A percentile compares a stretch with the other conserved stretches of the same genome.
Conservation (phyloP, 2,113 vertebrate genomes). For the Sula dactylatra region DNA sequence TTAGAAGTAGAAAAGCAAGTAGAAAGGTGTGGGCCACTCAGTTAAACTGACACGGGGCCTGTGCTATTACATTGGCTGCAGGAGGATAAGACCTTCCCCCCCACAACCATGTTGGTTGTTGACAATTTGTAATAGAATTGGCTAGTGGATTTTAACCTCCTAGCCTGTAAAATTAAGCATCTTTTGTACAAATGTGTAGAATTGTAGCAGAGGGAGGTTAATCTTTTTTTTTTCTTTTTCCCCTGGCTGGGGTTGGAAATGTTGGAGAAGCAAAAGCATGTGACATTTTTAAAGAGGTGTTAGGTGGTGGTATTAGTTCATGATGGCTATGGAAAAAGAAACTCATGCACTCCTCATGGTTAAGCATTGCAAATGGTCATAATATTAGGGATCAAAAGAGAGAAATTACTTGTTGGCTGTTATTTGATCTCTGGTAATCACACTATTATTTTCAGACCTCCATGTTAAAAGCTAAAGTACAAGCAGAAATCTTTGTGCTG, state of each 20-base stretch:
- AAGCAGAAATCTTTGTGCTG: conserved; percentile 12
- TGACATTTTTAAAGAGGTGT: background rate
- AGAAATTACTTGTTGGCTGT: background rate
- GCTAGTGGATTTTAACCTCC: background rate
- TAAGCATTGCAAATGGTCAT: background rate
- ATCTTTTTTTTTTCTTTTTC: background rate
- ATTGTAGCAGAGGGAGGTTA: background rate
- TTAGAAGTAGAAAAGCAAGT: background rate
- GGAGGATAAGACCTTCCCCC: background rate
- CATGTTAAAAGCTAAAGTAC: background rate
- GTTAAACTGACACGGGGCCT: background rate
- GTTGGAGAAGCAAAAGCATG: background rate
- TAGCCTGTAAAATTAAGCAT: background rate
- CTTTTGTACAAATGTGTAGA: background rate
- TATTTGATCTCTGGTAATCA: conserved; percentile 13
- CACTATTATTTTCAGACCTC: conserved; percentile 10
- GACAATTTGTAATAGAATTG: background rate
- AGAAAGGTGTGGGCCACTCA: background rate
- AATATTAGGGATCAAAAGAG: conserved; percentile 25
- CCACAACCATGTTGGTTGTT: background rate
- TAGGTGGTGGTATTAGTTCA: background rate
- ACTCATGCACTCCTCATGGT: background rate
- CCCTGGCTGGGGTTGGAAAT: background rate
- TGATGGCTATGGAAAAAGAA: background rate
- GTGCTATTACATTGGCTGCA: background rate